Evolutionary conservation across 2,888 invertebrate genomes (phyloP).

Genomic region (Acrocyrtus sp.): DNA sequence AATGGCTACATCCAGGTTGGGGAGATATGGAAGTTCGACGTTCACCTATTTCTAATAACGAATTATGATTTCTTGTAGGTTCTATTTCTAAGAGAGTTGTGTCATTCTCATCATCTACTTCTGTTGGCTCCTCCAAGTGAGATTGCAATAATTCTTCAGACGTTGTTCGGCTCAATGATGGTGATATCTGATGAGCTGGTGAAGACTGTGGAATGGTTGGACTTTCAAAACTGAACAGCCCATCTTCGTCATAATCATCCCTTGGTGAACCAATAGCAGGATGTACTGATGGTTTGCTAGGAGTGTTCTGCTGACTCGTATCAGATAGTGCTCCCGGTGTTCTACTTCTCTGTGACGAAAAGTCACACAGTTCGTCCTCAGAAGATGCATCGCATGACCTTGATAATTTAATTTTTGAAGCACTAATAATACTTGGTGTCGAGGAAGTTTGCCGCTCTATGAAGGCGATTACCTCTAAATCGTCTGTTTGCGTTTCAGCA

Average conservation of each 20-base stretch:
- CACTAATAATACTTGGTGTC: neutral
- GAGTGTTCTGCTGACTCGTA: neutral
- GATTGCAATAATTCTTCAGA: neutral
- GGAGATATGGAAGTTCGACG: slow-evolving; percentile 30
- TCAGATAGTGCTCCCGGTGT: slow-evolving; percentile 15
- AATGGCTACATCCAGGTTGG: slow-evolving; percentile 44
- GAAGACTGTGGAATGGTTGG: slow-evolving; percentile 19
- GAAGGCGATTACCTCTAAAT: slow-evolving; percentile 1
- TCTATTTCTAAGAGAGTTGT: too few species aligned
- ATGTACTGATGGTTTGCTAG: slow-evolving; percentile 1
- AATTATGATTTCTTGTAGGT: too few species aligned
- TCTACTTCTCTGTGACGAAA: slow-evolving; percentile 5
- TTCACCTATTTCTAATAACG: too few species aligned
- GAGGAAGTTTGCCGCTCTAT: neutral
- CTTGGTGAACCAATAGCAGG: slow-evolving; percentile 47
- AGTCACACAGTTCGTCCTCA: slow-evolving; percentile 36
- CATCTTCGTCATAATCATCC: slow-evolving; percentile 35
- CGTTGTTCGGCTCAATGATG: too few species aligned
- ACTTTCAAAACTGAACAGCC: slow-evolving; percentile 51
- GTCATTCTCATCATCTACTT: too few species aligned
- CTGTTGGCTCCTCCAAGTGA: too few species aligned
- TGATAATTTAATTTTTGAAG: slow-evolving; percentile 22
- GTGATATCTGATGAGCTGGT: too few species aligned
- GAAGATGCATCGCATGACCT: slow-evolving; percentile 39
- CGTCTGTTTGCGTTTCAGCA: slow-evolving; percentile 47